phyloP scores from a whole-genome alignment of 2,797 vertebrate genomes.

The Pachyuromys duprasi region DNA sequence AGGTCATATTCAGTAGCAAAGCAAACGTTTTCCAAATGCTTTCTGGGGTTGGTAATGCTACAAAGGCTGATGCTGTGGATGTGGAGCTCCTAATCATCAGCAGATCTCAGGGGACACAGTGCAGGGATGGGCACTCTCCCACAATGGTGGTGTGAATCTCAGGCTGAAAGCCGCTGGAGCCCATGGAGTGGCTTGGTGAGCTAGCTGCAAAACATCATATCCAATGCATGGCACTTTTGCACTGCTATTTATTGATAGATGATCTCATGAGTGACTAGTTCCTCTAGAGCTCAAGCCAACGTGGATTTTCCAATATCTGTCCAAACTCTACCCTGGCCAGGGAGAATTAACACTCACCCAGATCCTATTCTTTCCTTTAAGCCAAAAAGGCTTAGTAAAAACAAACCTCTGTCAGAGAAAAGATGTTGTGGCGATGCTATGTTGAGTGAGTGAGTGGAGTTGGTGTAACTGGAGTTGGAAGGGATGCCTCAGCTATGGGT shows the following conservation, averaged over 20 bases:
- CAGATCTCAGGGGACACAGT: not conserved
- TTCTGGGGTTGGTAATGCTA: not conserved
- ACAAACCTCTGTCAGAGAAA: not conserved
- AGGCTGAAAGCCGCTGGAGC: conserved; percentile 31
- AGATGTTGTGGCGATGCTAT: not conserved
- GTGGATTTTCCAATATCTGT: conserved; percentile 59
- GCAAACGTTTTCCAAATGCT: not conserved
- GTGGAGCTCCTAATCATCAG: not conserved
- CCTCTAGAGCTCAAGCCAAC: conserved; percentile 45
- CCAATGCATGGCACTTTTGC: not conserved
- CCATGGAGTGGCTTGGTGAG: not conserved
- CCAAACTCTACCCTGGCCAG: not conserved
- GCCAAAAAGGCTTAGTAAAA: not conserved
- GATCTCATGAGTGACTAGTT: not conserved
- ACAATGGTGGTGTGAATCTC: not conserved
- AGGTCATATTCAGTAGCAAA: not conserved
- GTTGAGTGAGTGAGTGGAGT: not conserved
- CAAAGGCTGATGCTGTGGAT: not conserved
- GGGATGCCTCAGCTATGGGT: fast-evolving
- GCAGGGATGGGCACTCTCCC: not conserved
- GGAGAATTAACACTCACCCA: conserved; percentile 17
- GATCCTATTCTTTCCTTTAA: conserved; percentile 9
- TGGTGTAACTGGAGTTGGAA: not conserved
- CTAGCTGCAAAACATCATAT: conserved; percentile 9
- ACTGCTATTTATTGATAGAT: not conserved